These are phyloP conservation scores for Malacosoma neustria DNA, from an alignment of 2,888 invertebrate genomes.

Conservation along the genomic window DNA sequence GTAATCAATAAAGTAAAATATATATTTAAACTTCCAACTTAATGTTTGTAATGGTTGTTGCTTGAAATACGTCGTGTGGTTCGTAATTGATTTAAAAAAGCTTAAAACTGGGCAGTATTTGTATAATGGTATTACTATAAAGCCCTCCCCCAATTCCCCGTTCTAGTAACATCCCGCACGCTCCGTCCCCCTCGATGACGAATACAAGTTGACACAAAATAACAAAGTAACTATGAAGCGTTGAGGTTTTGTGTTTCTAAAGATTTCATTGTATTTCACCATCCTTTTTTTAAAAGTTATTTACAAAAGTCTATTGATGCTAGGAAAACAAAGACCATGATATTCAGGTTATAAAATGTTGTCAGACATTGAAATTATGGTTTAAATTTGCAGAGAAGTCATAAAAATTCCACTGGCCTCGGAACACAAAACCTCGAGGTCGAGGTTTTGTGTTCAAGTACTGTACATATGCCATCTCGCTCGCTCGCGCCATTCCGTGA, in stretches of 20 bases:
- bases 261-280: conserved; percentile 29
- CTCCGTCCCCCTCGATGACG: neutral
- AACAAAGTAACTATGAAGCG: conserved; percentile 24
- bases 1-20: no score
- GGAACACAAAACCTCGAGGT: conserved; percentile 64
- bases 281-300: conserved; percentile 13
- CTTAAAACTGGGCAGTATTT: conserved; percentile 15
- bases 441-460: conserved; percentile 23
- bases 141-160: conserved; percentile 22
- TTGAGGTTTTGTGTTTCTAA: conserved; percentile 67
- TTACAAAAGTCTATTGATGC: no score
- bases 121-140: conserved; percentile 32
- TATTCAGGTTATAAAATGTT: no score
- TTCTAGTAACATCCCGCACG: conserved; percentile 13
- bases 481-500: conserved; percentile 40
- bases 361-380: conserved; percentile 1
- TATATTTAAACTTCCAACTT: no score
- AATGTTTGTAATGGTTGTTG: no score
- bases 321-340: no score
- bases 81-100: no score
- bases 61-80: no score
- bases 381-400: neutral
- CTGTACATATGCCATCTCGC: conserved; percentile 38
- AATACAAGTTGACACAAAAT: conserved; percentile 26
- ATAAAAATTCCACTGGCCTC: conserved; percentile 36